These are phyloP conservation scores for Heliothis subflexa DNA, from an alignment of 1,140 invertebrate species.

Conservation along the genomic window DNA sequence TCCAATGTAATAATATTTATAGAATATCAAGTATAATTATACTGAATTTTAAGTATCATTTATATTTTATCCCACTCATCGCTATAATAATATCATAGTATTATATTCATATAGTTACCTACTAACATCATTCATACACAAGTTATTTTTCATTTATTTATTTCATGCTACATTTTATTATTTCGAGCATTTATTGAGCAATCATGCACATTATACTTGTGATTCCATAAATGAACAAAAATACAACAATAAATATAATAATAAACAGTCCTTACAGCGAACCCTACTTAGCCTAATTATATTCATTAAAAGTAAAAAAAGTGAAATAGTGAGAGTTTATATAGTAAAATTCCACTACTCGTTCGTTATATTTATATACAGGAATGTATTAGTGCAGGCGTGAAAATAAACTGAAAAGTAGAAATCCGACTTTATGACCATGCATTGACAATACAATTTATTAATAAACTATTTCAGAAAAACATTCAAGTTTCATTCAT, in stretches of 20 bases:
- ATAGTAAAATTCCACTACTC: conserved; percentile 72
- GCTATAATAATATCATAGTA: background rate
- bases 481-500: no score
- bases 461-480: no score
- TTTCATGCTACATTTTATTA: conserved; percentile 9
- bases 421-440: background rate
- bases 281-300: conserved; percentile 63
- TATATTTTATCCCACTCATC: background rate
- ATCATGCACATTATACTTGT: conserved; percentile 29
- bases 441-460: background rate
- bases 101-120: conserved; percentile 3
- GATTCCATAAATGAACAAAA: conserved; percentile 43
- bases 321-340: conserved; percentile 73
- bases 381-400: conserved; percentile 68
- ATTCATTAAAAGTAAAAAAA: conserved; percentile 67
- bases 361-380: conserved; percentile 67
- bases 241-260: conserved; percentile 31
- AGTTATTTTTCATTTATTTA: background rate
- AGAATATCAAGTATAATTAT: conserved; percentile 19
- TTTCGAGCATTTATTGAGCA: conserved; percentile 23
- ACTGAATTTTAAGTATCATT: conserved; percentile 4
- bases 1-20: conserved; percentile 18
- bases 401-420: conserved; percentile 43
- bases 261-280: conserved; percentile 49
- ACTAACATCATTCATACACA: conserved; percentile 3